Conservation (phyloP, 2,113 vertebrate genomes). For the Sinocyclocheilus maitianheensis region DNA sequence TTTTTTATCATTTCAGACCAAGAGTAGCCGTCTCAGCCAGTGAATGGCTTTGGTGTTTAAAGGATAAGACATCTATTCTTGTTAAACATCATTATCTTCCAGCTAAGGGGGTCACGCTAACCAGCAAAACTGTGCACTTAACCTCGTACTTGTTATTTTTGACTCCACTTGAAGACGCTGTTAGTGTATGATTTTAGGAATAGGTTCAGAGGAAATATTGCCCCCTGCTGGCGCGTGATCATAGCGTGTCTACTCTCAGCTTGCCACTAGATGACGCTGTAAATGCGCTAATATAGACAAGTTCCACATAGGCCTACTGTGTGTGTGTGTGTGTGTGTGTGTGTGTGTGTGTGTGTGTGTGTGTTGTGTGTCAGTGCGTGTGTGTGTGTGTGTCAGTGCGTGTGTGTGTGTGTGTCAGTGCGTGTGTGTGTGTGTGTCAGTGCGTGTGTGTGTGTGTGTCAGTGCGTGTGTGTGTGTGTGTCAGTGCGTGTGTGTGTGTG, state of each 20-base stretch:
- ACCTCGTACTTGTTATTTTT: background rate
- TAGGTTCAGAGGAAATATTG: background rate
- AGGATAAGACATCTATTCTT: background rate
- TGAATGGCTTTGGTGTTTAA: background rate
- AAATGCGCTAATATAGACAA: background rate
- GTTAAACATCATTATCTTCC: background rate
- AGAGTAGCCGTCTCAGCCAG: background rate
- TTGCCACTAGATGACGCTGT: background rate
- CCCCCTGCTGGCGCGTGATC: background rate
- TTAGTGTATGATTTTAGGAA: background rate
- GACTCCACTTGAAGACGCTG: background rate
- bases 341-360: too few species aligned
- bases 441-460: too few species aligned
- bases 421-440: too few species aligned
- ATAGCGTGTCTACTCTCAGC: background rate
- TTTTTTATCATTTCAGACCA: background rate
- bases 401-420: too few species aligned
- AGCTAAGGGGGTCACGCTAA: background rate
- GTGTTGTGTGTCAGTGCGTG: too few species aligned
- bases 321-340: too few species aligned
- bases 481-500: too few species aligned
- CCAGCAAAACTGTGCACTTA: background rate
- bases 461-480: too few species aligned
- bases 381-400: too few species aligned
- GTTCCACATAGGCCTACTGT: too few species aligned